A percentile compares a stretch with the other conserved stretches of the same genome.
phyloP scores from a whole-genome alignment of 2,888 invertebrate genomes.

The Yponomeuta evonymella region DNA sequence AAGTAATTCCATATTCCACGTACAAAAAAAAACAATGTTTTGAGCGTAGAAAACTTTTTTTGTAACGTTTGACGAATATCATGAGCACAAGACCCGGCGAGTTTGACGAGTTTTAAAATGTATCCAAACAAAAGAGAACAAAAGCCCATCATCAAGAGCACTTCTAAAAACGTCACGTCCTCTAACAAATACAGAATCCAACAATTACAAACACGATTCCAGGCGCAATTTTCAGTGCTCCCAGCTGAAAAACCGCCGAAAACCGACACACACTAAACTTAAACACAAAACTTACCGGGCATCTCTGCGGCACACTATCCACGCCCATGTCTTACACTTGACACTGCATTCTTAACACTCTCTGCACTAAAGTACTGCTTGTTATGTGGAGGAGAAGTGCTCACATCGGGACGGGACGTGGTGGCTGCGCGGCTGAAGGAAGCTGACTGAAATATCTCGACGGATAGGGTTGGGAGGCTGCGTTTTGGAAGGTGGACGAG shows the following conservation, averaged over 20 bases:
- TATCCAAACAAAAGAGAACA: no score
- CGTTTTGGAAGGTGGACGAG: no score
- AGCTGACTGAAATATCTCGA: background rate
- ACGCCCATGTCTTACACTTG: constrained; percentile 46
- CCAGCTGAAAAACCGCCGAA: background rate
- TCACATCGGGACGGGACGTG: background rate
- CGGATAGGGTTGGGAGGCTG: background rate
- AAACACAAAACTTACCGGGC: constrained; percentile 38
- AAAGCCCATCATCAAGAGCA: no score
- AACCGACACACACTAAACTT: background rate
- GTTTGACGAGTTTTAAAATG: no score
- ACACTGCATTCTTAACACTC: background rate
- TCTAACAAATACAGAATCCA: no score
- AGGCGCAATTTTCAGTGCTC: background rate
- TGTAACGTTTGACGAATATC: no score
- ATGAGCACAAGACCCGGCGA: no score
- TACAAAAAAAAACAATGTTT: no score
- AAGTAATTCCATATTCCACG: no score
- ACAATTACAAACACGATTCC: no score
- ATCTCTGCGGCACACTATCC: constrained; percentile 50
- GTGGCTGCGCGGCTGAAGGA: background rate
- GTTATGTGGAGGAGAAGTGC: background rate
- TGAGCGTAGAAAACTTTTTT: no score
- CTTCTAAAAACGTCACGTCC: no score
- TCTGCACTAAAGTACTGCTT: background rate